These are phyloP conservation scores for Cochlearius cochlearius DNA, from an alignment of 2,113 vertebrate species.

Conservation along the genomic window DNA sequence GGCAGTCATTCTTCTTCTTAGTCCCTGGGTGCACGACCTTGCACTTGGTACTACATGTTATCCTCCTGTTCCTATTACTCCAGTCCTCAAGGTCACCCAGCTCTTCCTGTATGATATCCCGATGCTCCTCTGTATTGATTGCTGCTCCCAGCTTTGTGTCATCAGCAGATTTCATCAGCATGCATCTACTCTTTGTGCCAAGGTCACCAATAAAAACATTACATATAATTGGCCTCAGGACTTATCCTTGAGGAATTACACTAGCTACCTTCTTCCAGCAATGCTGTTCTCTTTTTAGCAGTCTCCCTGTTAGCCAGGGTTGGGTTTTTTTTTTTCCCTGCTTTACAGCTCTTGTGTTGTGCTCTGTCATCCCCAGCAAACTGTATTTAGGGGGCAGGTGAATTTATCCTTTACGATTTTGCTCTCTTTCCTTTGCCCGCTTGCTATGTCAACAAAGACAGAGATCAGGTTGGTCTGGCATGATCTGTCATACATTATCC, in stretches of 20 bases:
- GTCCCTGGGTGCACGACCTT: background rate
- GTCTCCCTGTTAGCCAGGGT: background rate
- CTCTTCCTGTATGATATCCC: background rate
- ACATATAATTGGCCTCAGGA: background rate
- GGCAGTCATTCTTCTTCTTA: background rate
- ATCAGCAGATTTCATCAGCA: conserved; percentile 41
- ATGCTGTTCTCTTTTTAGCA: background rate
- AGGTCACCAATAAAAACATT: conserved; percentile 23
- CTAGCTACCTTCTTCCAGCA: background rate
- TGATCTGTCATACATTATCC: background rate
- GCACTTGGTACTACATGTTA: background rate
- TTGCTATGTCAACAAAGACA: background rate
- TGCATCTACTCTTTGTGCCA: background rate
- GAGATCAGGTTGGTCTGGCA: background rate
- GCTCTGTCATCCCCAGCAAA: background rate
- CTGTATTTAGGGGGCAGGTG: background rate
- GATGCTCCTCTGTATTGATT: conserved; percentile 14
- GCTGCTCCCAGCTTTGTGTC: background rate
- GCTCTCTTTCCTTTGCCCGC: background rate
- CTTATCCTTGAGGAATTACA: background rate
- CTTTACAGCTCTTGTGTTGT: background rate
- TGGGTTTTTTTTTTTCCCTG: background rate
- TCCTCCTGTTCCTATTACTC: background rate
- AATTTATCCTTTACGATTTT: background rate
- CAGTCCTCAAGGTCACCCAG: background rate